Evolutionary conservation across 2,113 vertebrate species (phyloP), one percentile per base, ranked within the genome.

Genomic region (Zapornia atra): DNA sequence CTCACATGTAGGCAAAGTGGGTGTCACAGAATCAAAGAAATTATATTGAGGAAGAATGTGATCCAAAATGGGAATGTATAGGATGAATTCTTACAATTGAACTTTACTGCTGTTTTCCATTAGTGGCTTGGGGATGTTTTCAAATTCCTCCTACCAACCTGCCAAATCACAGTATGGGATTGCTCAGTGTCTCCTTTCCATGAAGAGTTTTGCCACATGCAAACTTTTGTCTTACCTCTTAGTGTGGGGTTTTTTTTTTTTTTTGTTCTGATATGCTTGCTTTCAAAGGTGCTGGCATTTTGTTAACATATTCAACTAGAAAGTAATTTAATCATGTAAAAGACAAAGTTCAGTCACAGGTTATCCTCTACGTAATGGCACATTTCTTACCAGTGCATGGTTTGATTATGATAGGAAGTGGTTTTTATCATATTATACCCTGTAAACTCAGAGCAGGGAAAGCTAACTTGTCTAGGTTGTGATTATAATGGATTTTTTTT

Each of bases 371-470:
- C 95, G 82, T 91, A 95, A 80, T 64, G 66, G 72, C 73, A 95
- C 36, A 40, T 92, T 96, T 95, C 85, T 96, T 85, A 91, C 61
- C 68, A 65, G 25, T 42, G n/a, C 50, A 34, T 73, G 66, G 76
- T 97, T 96, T 96, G 92, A 88, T 93, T 95, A 96, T 96, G 86
- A 94, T 90, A 94, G 87, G 77, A 87, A 86, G 86, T 91, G n/a
- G 4, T 78, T 94, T 87, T 82, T 66, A 53, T 90, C 64, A 24
- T 92, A 87, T 96, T 92, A 73, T 38, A 71, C 25, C 31, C 51
- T 86, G 40, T 14, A 69, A 72, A 93, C 85, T 95, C 68, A 63
- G 61, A 28, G 12, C 83, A 88, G 68, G 70, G 36, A 80, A 88
- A 95, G 53, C 65, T 70, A 83, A 85, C 50, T 65, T 71, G 5